Evolutionary conservation across 2,888 invertebrate species (phyloP).

Genomic region (Ormyrus pomaceus): DNA sequence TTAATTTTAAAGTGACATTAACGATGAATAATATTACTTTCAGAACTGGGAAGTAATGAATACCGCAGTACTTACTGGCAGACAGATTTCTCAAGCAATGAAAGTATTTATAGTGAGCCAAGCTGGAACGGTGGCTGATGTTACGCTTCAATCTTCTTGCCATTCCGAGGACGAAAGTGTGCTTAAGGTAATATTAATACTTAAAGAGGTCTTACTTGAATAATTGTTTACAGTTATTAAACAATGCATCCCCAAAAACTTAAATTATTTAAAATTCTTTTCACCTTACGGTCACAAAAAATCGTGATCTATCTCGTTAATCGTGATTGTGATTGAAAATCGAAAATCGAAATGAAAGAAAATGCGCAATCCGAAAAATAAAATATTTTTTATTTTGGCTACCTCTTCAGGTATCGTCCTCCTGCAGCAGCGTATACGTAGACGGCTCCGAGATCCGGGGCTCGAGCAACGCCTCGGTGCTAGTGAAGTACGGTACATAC

Average conservation of each 20-base stretch:
- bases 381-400: too few relatives aligned
- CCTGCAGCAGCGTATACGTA: conserved; percentile 96
- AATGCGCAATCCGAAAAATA: too few relatives aligned
- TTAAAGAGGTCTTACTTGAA: conserved; percentile 8
- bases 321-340: conserved; percentile 10
- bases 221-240: too few relatives aligned
- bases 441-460: conserved; percentile 97
- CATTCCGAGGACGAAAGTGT: conserved; percentile 97
- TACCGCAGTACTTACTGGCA: conserved; percentile 95
- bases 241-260: too few relatives aligned
- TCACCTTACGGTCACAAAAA: too few relatives aligned
- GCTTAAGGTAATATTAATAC: conserved; percentile 84
- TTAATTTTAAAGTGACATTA: too few relatives aligned
- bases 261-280: too few relatives aligned
- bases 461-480: conserved; percentile 94
- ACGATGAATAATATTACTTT: conserved; percentile 57
- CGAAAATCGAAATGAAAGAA: background rate
- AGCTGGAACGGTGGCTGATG: conserved; percentile 95
- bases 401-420: conserved; percentile 88
- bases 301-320: background rate
- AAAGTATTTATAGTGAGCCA: conserved; percentile 96
- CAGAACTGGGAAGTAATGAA: conserved; percentile 97
- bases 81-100: conserved; percentile 95
- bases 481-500: conserved; percentile 94
- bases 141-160: conserved; percentile 95